Base-by-base conservation (phyloP, 2,797 vertebrate genomes). In the Helostoma temminkii region DNA sequence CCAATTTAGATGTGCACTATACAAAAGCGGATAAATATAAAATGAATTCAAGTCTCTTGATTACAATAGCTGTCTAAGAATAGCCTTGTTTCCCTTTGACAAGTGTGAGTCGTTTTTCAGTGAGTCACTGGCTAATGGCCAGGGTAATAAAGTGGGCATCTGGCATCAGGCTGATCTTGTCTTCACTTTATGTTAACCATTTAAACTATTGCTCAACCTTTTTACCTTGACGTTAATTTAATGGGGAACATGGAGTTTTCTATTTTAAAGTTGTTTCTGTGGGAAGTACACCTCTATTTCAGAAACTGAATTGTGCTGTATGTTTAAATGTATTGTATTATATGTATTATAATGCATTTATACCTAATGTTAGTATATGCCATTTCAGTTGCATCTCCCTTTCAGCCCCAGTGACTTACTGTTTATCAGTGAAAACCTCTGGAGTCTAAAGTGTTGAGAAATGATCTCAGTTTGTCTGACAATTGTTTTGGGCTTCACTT, bases 131-230 rank as follows among this genome's bases (percentile, higher is more conserved):
- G 89, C 66, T 36, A 48, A 21, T 9, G 34, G 82, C 89, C 89
- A 89, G 70, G 63, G 66, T 69, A 60, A 83, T 77, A 82, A 78
- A 90, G 65, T 14, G 1, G 59, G 71, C 87, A 87, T 86, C 87
- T 86, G 88, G 82, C 80, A 76, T 65, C 64, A 65, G 79, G 56
- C 59, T 39, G 21, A 69, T 78, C 84, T 76, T 48, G 76, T 85
- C 74, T 80, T 81, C 73, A 66, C 74, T 84, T 74, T 79, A 60
- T 73, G 63, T 75, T 78, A 70, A 76, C 73, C 32, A 56, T 82
- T 85, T 73, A 83, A 86, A 78, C 68, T 80, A 36, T 32, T 60
- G 72, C 65, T 64, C 52, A 66, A 80, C 58, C 53, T 62, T 16
- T 81, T 86, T 73, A 71, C 32, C 53, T 54, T 18, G 28, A 76